These are phyloP conservation scores for Agonopterix subpropinquella DNA, from an alignment of 2,888 invertebrate species.

Conservation along the genomic window DNA sequence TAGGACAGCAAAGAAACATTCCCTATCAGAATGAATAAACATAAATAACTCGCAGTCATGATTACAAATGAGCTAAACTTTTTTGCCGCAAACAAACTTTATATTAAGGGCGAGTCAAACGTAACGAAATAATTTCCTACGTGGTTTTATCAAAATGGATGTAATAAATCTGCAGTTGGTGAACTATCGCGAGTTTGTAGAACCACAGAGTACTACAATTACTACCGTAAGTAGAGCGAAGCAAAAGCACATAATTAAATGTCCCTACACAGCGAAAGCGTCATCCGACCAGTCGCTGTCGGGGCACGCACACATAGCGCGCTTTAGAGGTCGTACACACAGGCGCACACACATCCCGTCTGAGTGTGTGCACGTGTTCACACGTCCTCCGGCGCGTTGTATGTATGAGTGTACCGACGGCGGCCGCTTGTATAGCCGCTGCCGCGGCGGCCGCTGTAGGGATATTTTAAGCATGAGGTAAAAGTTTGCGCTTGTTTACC, in stretches of 20 bases:
- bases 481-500: slow-evolving; percentile 19
- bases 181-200: slow-evolving; percentile 15
- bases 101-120: slow-evolving; percentile 7
- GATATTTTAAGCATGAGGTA: slow-evolving; percentile 2
- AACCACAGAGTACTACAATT: not conserved
- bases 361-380: no score
- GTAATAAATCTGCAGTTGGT: slow-evolving; percentile 17
- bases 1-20: no score
- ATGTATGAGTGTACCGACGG: no score
- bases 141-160: slow-evolving; percentile 15
- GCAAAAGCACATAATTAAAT: no score
- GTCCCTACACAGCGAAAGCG: no score
- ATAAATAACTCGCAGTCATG: slow-evolving; percentile 29
- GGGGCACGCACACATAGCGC: no score
- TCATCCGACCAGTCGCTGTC: no score
- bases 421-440: no score
- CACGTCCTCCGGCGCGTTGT: not conserved
- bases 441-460: no score
- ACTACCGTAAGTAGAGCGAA: no score
- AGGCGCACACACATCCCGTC: no score
- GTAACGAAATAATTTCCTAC: slow-evolving; percentile 12
- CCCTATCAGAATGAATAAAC: slow-evolving; percentile 24
- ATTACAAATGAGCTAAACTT: slow-evolving; percentile 22
- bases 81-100: slow-evolving; percentile 13
- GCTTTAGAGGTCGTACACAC: no score